Evolutionary conservation across 2,797 vertebrate species (phyloP), one percentile per base, ranked within the genome.

Genomic region (Scarus forsteni): DNA sequence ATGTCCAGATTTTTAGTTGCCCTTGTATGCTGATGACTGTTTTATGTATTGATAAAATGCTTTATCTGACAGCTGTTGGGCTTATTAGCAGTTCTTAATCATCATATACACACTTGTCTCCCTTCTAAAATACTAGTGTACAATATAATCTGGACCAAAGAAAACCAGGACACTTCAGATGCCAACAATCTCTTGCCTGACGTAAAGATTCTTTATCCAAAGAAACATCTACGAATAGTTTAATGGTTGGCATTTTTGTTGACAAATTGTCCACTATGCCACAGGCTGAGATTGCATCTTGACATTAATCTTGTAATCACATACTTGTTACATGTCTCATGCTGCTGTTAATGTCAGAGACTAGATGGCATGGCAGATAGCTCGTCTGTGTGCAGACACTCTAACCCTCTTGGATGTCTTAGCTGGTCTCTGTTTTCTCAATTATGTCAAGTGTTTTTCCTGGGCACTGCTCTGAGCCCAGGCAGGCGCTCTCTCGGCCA

Each of bases 371-470:
- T 63, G 54, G 81, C 54, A 62, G 82, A 86, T 85, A 66, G 71
- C 43, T 79, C 69, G 6, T 45, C 53, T 18, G 0, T 19, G 16
- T 79, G 51, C 43, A 61, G 43, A n/a, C 69, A 0, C 63, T 77
- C 9, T 6, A n/a, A 40, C 56, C 60, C 57, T 59, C n/a, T 60
- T 75, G 77, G 87, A 88, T 86, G 81, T 83, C 71, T 65, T 82
- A 75, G 67, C 51, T 1, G 16, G 40, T 65, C 39, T 90, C 89
- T 93, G 93, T 80, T 93, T 92, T 91, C 80, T 80, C 86, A 92
- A 93, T 94, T 89, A 92, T 51, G 80, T 88, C 88, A 89, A 92
- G 85, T 92, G 87, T 88, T 93, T 92, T 93, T 92, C 85, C 89
- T 84, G 81, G 90, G 89, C 85, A 88, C 55, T 9, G 57, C 70